Conservation (phyloP, 2,888 invertebrate genomes). For the Globia sparganii region DNA sequence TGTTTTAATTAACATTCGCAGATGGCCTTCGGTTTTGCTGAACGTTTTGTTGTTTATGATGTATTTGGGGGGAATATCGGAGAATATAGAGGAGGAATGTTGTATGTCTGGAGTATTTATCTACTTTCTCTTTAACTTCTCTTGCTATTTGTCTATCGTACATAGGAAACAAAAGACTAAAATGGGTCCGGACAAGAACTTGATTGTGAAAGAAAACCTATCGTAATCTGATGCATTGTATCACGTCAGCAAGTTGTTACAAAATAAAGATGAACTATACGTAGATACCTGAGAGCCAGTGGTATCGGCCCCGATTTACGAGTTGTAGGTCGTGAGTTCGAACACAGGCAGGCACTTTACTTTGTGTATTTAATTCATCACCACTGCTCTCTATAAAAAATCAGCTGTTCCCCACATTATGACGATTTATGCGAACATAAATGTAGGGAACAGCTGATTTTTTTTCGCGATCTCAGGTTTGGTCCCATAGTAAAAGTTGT, state of each 20-base stretch:
- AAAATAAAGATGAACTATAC: not conserved
- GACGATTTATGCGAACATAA: too few species aligned
- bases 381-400: too few species aligned
- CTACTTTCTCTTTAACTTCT: slow-evolving; percentile 12
- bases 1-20: slow-evolving; percentile 84
- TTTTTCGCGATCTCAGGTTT: too few species aligned
- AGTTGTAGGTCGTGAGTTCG: too few species aligned
- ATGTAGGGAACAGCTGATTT: too few species aligned
- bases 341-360: rapidly evolving
- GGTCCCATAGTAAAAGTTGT: too few species aligned
- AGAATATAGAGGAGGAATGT: slow-evolving; percentile 61
- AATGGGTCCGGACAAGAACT: too few species aligned
- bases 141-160: not conserved
- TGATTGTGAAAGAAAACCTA: not conserved
- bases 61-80: slow-evolving; percentile 70
- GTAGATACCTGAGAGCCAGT: not conserved
- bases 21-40: slow-evolving; percentile 78
- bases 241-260: too few species aligned
- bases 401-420: too few species aligned
- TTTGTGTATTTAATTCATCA: not conserved
- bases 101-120: slow-evolving; percentile 23
- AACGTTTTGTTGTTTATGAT: slow-evolving; percentile 78
- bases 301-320: not conserved
- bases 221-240: not conserved
- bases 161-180: not conserved